Evolutionary conservation across 2,113 vertebrate genomes (phyloP).

Genomic region (Stictonetta naevosa): DNA sequence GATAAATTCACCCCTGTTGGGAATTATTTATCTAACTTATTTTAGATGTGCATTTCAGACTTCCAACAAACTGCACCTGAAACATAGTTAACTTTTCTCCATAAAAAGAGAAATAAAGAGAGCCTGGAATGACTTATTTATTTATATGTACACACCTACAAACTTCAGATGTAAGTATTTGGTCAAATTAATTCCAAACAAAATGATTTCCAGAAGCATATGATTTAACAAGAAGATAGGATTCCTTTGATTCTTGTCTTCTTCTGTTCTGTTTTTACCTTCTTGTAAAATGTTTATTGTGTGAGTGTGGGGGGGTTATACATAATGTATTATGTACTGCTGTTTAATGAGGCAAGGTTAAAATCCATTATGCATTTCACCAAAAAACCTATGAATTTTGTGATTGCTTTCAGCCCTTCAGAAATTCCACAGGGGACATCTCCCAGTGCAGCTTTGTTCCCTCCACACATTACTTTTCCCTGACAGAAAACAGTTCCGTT

Average conservation of each 20-base stretch:
- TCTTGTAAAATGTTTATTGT: background rate
- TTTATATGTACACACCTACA: background rate
- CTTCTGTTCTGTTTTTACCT: background rate
- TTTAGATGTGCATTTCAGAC: background rate
- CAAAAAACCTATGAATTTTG: background rate
- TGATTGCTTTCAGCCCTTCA: constrained; percentile 17
- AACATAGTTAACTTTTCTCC: background rate
- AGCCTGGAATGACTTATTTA: background rate
- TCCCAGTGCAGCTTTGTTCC: background rate
- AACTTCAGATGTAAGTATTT: background rate
- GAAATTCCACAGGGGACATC: background rate
- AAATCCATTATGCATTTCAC: constrained; percentile 31
- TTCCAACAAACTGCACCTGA: background rate
- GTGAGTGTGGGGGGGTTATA: background rate
- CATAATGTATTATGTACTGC: background rate
- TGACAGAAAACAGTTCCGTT: background rate
- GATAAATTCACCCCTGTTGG: background rate
- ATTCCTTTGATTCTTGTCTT: background rate
- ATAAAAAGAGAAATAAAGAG: background rate
- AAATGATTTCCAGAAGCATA: background rate
- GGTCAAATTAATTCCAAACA: background rate
- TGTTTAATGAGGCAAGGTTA: constrained; percentile 43
- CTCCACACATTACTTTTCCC: background rate
- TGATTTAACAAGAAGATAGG: background rate
- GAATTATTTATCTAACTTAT: background rate